Conservation (phyloP, 2,113 vertebrate species). For the Bucco capensis region DNA sequence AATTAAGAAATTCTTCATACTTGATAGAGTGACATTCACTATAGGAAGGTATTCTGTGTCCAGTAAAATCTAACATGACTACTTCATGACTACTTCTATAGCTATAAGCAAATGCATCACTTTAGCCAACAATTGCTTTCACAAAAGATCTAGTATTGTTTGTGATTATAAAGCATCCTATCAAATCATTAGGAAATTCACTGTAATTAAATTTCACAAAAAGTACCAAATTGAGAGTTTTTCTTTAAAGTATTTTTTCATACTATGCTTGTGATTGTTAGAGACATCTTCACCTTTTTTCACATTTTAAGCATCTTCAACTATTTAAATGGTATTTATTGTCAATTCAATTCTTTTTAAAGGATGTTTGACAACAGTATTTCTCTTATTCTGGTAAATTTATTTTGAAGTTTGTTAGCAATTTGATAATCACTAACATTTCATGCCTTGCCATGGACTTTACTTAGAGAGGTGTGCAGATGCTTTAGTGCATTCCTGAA, state of each 20-base stretch:
- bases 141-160: not conserved
- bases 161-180: not conserved
- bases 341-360: not conserved
- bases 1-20: not conserved
- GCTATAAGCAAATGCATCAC: not conserved
- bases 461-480: not conserved
- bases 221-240: not conserved
- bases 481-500: not conserved
- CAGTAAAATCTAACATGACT: not conserved
- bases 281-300: not conserved
- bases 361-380: not conserved
- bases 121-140: not conserved
- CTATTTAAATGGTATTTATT: not conserved
- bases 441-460: not conserved
- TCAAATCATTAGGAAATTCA: not conserved
- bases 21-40: not conserved
- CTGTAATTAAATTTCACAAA: too few species aligned
- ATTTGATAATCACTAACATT: not conserved
- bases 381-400: not conserved
- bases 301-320: not conserved
- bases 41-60: not conserved
- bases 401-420: not conserved
- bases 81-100: not conserved
- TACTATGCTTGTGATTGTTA: not conserved
- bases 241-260: not conserved